These are phyloP conservation scores for Lutjanus argentimaculatus DNA, from an alignment of 2,797 vertebrate species.

Conservation along the genomic window DNA sequence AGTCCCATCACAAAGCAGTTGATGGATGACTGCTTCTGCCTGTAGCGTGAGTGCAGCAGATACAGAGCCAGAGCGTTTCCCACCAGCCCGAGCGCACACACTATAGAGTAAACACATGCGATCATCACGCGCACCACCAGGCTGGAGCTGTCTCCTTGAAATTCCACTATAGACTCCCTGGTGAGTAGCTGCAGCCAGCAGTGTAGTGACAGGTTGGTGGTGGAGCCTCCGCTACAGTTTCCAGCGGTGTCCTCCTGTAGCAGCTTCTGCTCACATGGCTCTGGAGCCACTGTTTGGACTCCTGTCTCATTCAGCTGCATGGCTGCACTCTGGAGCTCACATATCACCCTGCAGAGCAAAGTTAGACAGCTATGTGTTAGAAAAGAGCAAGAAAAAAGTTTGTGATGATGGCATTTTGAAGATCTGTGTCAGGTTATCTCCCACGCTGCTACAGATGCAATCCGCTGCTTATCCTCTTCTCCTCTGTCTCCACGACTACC, in stretches of 20 bases:
- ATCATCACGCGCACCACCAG: conserved; percentile 84
- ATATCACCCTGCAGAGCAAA: conserved; percentile 40
- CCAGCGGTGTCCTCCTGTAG: conserved; percentile 70
- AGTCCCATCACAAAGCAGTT: conserved; percentile 87
- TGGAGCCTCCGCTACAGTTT: conserved; percentile 71
- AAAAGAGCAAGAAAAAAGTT: conserved; percentile 35
- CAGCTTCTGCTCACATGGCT: conserved; percentile 76
- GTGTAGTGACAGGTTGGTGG: conserved; percentile 83
- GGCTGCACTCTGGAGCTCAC: conserved; percentile 50
- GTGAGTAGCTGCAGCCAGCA: conserved; percentile 87
- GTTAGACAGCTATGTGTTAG: conserved; percentile 16
- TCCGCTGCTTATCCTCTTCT: conserved; percentile 43
- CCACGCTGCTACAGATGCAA: conserved; percentile 20
- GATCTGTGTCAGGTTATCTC: conserved; percentile 24
- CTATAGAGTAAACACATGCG: conserved; percentile 86
- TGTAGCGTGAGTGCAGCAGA: conserved; percentile 86
- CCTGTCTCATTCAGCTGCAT: conserved; percentile 83
- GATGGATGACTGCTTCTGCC: conserved; percentile 85
- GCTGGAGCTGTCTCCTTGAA: conserved; percentile 84
- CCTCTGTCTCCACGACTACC: conserved; percentile 56
- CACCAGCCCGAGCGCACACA: conserved; percentile 87
- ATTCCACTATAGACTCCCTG: conserved; percentile 81
- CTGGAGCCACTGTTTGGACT: conserved; percentile 74
- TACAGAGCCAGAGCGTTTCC: conserved; percentile 88
- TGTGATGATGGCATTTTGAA: conserved; percentile 1